phyloP scores from a whole-genome alignment of 2,113 vertebrate genomes.

The Pelecanus crispus region DNA sequence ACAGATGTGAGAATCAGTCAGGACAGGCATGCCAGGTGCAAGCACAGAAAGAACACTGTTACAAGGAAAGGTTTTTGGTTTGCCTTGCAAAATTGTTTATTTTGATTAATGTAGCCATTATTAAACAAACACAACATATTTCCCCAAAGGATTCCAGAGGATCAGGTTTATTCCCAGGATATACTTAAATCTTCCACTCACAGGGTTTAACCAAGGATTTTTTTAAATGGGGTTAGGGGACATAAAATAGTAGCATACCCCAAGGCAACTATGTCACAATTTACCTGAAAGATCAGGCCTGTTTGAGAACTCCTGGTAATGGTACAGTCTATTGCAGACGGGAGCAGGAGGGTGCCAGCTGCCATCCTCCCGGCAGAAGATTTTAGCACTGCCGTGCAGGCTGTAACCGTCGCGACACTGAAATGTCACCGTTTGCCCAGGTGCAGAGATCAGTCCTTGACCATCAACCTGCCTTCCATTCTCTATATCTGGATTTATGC shows the following conservation, averaged over 20 bases:
- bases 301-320: accelerated
- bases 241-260: not conserved
- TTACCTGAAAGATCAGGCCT: not conserved
- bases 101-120: not conserved
- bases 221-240: not conserved
- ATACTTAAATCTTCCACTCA: not conserved
- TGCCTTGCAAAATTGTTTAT: not conserved
- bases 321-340: not conserved
- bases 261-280: accelerated
- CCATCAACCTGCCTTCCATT: not conserved
- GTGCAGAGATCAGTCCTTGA: not conserved
- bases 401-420: not conserved
- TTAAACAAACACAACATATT: not conserved
- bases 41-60: not conserved
- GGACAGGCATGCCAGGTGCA: accelerated
- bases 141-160: not conserved
- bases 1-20: not conserved
- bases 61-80: not conserved
- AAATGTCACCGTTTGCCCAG: not conserved
- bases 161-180: not conserved
- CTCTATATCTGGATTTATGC: not conserved
- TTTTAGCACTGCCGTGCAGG: not conserved
- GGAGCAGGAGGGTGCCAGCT: constrained; percentile 32
- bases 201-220: not conserved
- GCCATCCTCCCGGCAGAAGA: constrained; percentile 33